Conservation (phyloP, 2,113 vertebrate species). For the Pachycephala philippinensis region DNA sequence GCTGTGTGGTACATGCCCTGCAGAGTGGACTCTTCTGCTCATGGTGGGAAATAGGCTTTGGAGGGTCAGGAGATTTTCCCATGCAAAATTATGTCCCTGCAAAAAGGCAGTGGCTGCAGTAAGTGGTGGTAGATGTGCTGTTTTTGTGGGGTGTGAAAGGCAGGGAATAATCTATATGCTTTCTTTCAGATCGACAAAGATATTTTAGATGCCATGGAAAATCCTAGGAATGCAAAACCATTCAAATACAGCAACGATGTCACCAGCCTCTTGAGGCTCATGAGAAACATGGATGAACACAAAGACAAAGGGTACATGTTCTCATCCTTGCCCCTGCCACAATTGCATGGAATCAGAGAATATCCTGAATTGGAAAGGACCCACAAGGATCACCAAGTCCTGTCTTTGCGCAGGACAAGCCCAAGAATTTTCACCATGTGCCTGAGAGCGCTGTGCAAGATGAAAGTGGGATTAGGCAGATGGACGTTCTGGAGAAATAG, state of each 20-base stretch:
- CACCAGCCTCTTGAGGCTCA: constrained; percentile 54
- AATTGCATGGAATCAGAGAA: neutral
- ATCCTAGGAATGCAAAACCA: accelerated
- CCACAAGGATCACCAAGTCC: neutral
- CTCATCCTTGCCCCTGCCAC: neutral
- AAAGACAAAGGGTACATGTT: neutral
- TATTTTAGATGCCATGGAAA: neutral
- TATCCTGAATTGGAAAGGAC: neutral
- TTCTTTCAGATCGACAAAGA: neutral
- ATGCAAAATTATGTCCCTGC: neutral
- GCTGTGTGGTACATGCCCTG: neutral
- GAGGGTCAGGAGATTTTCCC: neutral
- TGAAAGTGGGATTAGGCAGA: neutral
- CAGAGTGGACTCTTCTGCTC: neutral
- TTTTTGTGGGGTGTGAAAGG: neutral
- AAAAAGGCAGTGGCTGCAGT: neutral
- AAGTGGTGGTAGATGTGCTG: neutral
- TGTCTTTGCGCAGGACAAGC: neutral
- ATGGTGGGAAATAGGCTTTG: neutral
- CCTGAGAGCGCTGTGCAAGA: neutral
- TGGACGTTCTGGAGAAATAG: neutral
- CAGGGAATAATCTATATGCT: neutral
- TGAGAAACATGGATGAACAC: constrained; percentile 73
- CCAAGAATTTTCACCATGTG: neutral
- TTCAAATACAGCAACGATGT: accelerated